Percentiles rank a stretch among this genome's conserved stretches.
Conservation (phyloP, 2,797 vertebrate genomes). For the Microctenopoma lineatum region DNA sequence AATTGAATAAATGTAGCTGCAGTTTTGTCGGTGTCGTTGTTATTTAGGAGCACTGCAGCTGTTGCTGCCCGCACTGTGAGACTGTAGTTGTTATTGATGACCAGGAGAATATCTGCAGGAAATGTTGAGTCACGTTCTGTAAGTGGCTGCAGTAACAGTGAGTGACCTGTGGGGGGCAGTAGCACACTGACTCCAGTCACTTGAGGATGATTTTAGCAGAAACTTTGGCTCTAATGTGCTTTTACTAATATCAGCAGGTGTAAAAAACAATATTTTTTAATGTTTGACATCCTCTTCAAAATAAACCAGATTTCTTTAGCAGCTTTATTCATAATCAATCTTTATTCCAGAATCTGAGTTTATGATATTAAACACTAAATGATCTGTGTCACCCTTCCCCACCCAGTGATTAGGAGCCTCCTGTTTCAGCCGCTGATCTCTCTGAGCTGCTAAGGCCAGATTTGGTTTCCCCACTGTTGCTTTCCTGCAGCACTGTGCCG, state of each 20-base stretch:
- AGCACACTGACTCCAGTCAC: not conserved
- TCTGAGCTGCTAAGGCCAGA: constrained; percentile 43
- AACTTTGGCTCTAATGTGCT: not conserved
- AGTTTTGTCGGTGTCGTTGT: constrained; percentile 21
- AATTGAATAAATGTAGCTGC: constrained; percentile 62
- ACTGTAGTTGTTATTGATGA: constrained; percentile 40
- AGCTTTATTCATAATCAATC: too few relatives aligned
- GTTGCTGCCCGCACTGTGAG: constrained; percentile 19
- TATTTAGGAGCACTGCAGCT: constrained; percentile 12
- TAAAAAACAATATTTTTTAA: constrained; percentile 2
- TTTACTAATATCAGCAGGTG: not conserved
- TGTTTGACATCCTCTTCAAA: not conserved
- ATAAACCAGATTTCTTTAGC: too few relatives aligned
- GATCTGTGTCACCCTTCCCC: not conserved
- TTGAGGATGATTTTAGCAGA: not conserved
- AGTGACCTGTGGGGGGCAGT: constrained; percentile 50
- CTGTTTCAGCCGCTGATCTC: constrained; percentile 1
- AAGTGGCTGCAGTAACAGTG: constrained; percentile 25
- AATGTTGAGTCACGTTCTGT: constrained; percentile 74
- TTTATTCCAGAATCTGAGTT: too few relatives aligned
- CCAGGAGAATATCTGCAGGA: constrained; percentile 38
- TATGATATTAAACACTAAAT: not conserved
- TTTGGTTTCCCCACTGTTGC: constrained; percentile 38
- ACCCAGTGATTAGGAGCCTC: not conserved
- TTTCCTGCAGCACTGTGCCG: constrained; percentile 21